Conservation (phyloP, 2,797 vertebrate genomes). For the Anguilla anguilla region DNA sequence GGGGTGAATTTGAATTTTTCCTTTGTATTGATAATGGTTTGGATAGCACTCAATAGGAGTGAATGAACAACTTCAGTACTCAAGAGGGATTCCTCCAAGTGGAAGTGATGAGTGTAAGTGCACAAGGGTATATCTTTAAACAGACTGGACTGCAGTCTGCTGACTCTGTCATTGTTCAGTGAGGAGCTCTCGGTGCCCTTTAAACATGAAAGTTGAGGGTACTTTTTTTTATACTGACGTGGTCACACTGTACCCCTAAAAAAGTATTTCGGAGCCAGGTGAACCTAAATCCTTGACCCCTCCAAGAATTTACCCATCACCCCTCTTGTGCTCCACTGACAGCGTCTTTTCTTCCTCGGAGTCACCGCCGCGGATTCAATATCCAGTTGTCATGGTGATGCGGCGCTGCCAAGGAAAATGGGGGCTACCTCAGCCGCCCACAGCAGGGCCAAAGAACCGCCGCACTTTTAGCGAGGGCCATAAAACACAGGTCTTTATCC, state of each 20-base stretch:
- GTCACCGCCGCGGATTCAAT: slow-evolving; percentile 98
- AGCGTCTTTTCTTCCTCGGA: slow-evolving; percentile 91
- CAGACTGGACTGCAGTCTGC: neutral
- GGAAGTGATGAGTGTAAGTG: neutral
- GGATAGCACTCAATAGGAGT: neutral
- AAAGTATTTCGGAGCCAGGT: neutral
- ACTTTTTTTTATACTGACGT: no score
- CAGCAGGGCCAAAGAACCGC: slow-evolving; percentile 79
- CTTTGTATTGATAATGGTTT: neutral
- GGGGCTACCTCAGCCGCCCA: slow-evolving; percentile 88
- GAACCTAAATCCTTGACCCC: slow-evolving; percentile 26
- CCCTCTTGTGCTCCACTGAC: slow-evolving; percentile 89
- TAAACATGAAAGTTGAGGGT: neutral
- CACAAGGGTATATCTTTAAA: neutral
- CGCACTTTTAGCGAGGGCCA: slow-evolving; percentile 83
- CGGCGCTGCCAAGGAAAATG: slow-evolving; percentile 88
- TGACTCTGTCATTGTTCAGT: neutral
- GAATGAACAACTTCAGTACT: neutral
- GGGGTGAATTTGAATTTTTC: neutral
- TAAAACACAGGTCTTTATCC: slow-evolving; percentile 83
- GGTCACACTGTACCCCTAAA: neutral
- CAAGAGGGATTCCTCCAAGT: neutral
- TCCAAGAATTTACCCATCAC: slow-evolving; percentile 87
- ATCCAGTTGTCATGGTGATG: slow-evolving; percentile 98
- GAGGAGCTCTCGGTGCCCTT: neutral